Evolutionary conservation across 2,113 vertebrate genomes (phyloP).

Genomic region (Myiozetetes cayanensis): DNA sequence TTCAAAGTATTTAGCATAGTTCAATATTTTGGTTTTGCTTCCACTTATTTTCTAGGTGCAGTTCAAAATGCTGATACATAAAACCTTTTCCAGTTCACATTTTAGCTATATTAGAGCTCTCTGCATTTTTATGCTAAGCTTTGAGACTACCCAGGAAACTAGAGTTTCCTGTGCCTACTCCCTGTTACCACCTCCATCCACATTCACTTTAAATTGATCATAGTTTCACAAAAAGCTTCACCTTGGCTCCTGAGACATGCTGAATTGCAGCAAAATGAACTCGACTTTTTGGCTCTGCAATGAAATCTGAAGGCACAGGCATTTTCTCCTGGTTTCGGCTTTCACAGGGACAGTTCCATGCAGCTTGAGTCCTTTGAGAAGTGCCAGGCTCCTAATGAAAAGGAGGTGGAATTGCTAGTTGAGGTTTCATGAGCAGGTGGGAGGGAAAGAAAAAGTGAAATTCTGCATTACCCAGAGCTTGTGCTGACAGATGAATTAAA

Average conservation of each 20-base stretch:
- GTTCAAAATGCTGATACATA: not conserved
- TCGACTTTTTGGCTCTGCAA: not conserved
- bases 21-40: not conserved
- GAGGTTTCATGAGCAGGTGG: constrained; percentile 36
- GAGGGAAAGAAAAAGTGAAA: constrained; percentile 33
- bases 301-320: not conserved
- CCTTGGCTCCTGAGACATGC: not conserved
- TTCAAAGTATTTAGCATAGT: not conserved
- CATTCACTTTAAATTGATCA: not conserved
- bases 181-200: not conserved
- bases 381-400: constrained; percentile 51
- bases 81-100: not conserved
- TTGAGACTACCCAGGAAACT: not conserved
- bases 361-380: constrained; percentile 35
- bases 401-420: constrained; percentile 27
- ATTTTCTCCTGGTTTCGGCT: constrained; percentile 50
- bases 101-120: not conserved
- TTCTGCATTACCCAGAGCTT: constrained; percentile 56
- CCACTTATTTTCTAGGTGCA: not conserved
- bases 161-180: not conserved
- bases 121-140: not conserved
- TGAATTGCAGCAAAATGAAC: constrained; percentile 5
- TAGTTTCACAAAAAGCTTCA: not conserved
- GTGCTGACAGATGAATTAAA: constrained; percentile 65
- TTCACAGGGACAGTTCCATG: constrained; percentile 26